phyloP scores from a whole-genome alignment of 2,888 invertebrate genomes.

The Cybosia mesomella region DNA sequence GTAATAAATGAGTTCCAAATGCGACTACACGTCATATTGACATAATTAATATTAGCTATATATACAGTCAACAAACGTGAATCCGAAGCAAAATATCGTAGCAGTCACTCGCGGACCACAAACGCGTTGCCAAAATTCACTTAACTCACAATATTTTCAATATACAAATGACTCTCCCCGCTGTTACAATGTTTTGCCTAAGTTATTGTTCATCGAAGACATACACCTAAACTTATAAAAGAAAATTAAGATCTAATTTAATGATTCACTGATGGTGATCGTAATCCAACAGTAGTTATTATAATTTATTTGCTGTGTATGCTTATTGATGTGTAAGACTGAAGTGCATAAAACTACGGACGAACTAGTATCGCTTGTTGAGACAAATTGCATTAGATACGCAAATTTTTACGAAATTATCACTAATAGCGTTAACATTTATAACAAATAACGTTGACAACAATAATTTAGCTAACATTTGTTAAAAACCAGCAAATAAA shows the following conservation, averaged over 20 bases:
- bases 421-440: constrained; percentile 26
- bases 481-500: constrained; percentile 43
- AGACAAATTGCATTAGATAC: constrained; percentile 24
- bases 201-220: constrained; percentile 37
- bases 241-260: constrained; percentile 43
- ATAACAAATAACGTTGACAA: constrained; percentile 25
- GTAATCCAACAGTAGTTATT: constrained; percentile 15
- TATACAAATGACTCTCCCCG: constrained; percentile 38
- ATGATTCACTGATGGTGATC: constrained; percentile 30
- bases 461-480: constrained; percentile 43
- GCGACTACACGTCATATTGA: constrained; percentile 55
- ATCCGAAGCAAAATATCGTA: constrained; percentile 59
- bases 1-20: constrained; percentile 57
- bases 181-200: constrained; percentile 55
- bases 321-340: constrained; percentile 3
- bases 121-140: constrained; percentile 29
- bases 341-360: constrained; percentile 21
- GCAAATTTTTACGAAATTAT: constrained; percentile 25
- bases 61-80: constrained; percentile 55
- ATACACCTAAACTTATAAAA: constrained; percentile 54
- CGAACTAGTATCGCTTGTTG: constrained; percentile 38
- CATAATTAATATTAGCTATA: constrained; percentile 49
- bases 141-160: constrained; percentile 30
- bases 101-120: constrained; percentile 34
- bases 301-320: constrained; percentile 19